A percentile compares a stretch with the other conserved stretches of the same genome.
Evolutionary conservation across 2,113 vertebrate species (phyloP).

Genomic region (Peromyscus leucopus): DNA sequence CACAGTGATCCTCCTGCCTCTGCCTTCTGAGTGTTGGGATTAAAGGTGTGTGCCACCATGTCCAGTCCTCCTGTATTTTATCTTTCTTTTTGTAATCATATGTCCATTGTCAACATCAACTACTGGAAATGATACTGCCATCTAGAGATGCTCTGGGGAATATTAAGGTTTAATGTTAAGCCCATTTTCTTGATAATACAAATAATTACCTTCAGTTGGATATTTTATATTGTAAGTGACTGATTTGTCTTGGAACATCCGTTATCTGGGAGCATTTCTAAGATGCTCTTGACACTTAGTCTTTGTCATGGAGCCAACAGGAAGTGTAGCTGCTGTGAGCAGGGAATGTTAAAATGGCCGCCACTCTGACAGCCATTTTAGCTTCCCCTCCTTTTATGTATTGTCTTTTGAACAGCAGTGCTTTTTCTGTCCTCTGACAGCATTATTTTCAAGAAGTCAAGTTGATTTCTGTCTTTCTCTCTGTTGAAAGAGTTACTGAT

Average conservation of each 20-base stretch:
- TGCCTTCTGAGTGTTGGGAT: not conserved
- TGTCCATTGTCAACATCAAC: constrained; percentile 11
- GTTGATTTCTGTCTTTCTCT: constrained; percentile 28
- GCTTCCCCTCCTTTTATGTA: not conserved
- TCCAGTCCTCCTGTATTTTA: not conserved
- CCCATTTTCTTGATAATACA: constrained; percentile 42
- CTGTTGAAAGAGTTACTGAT: not conserved
- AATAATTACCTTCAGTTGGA: constrained; percentile 35
- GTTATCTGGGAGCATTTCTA: not conserved
- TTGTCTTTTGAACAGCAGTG: not conserved
- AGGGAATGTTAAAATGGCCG: not conserved
- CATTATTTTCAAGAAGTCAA: constrained; percentile 43
- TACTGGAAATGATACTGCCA: constrained; percentile 28
- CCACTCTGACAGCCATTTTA: not conserved
- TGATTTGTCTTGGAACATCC: constrained; percentile 48
- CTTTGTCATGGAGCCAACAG: constrained; percentile 18
- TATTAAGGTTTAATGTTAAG: constrained; percentile 53
- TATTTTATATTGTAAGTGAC: constrained; percentile 40
- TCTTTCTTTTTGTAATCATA: constrained; percentile 29
- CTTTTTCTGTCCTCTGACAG: constrained; percentile 32
- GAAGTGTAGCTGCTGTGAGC: not conserved
- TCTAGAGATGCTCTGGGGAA: constrained; percentile 33
- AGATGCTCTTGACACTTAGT: not conserved
- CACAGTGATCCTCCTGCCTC: not conserved
- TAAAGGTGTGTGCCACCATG: not conserved